phyloP scores from a whole-genome alignment of 2,888 invertebrate species.

The Cosmia pyralina region DNA sequence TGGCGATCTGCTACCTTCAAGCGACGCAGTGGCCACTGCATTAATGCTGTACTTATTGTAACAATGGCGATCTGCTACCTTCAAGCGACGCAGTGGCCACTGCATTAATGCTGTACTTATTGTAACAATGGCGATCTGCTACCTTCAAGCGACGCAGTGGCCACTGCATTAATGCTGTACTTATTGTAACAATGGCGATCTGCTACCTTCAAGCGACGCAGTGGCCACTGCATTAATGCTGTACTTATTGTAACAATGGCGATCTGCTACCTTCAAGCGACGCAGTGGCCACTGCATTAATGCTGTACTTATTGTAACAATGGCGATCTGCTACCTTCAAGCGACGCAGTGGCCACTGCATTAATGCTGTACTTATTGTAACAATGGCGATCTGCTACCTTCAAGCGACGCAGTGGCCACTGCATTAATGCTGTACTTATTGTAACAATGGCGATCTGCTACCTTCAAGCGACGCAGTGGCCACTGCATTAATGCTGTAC shows the following conservation, averaged over 20 bases:
- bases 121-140: not conserved
- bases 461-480: not conserved
- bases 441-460: not conserved
- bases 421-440: no score
- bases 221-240: no score
- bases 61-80: not conserved
- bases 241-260: no score
- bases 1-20: not conserved
- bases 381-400: not conserved
- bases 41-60: no score
- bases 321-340: not conserved
- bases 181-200: not conserved
- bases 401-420: not conserved
- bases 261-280: not conserved
- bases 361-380: no score
- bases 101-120: no score
- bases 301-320: no score
- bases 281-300: no score
- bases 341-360: not conserved
- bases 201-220: not conserved
- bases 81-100: not conserved
- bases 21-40: not conserved
- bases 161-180: no score
- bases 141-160: not conserved
- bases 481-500: no score